Evolutionary conservation across 2,797 vertebrate species (phyloP).

Genomic region (Lepus townsendii): DNA sequence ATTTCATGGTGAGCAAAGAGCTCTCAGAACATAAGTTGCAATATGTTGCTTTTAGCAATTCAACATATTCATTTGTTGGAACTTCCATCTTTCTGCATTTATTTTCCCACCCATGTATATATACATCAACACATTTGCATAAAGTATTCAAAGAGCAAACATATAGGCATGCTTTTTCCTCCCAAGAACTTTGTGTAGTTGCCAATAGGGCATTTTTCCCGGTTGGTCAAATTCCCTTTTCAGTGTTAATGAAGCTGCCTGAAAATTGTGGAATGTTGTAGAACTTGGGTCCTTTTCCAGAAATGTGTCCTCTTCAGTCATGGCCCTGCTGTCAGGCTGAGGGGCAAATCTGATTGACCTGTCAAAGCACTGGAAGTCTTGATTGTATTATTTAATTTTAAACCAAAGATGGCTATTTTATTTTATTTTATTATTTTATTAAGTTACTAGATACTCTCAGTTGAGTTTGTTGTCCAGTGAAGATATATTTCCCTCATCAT

Average conservation of each 20-base stretch:
- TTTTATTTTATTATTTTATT: not conserved
- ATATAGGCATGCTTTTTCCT: conserved; percentile 70
- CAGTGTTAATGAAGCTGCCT: conserved; percentile 31
- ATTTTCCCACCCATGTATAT: conserved; percentile 79
- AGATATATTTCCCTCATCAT: conserved; percentile 56
- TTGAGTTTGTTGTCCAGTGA: conserved; percentile 67
- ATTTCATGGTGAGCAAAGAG: conserved; percentile 84
- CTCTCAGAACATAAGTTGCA: conserved; percentile 85
- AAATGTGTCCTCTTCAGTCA: conserved; percentile 60
- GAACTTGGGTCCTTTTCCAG: not conserved
- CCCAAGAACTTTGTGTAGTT: conserved; percentile 59
- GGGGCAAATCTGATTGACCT: conserved; percentile 76
- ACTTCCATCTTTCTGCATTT: conserved; percentile 80
- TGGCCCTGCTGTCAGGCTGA: conserved; percentile 51
- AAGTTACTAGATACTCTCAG: conserved; percentile 26
- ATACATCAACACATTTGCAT: conserved; percentile 81
- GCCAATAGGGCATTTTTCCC: conserved; percentile 66
- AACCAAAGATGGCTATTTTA: not conserved
- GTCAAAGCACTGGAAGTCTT: conserved; percentile 61
- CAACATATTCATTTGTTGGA: conserved; percentile 81
- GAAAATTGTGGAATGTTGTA: conserved; percentile 30
- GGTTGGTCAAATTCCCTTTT: conserved; percentile 65
- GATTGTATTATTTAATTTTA: conserved; percentile 76
- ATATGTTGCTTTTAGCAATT: conserved; percentile 85
- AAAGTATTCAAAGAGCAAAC: conserved; percentile 73